Base-by-base conservation (phyloP, 2,113 vertebrate genomes). In the Toxotes chatareus region DNA sequence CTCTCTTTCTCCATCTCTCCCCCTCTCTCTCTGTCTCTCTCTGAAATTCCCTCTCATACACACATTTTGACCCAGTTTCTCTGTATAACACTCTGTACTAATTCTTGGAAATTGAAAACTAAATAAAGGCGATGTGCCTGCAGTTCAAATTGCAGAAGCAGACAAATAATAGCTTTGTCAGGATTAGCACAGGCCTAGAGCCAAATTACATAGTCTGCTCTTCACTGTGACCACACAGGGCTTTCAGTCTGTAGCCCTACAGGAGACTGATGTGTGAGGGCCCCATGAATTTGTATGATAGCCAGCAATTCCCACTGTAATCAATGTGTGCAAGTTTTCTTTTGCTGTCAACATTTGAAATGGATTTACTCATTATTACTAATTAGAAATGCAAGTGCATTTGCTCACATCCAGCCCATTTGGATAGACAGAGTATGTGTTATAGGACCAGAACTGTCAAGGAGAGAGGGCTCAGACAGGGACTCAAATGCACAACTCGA, bases 71-170 rank as follows among this genome's bases (percentile, higher is more conserved):
- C 91, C 89, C 80, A 93, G 67, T 93, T 92, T 89, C 84, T 79
- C 82, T 72, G 70, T 79, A 78, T 76, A 74, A 83, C 19, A 8
- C 84, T 76, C 67, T 73, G 79, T 76, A 46, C 86, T 92, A 87
- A 89, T 92, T 94, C 88, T 88, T 92, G 73, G 90, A 92, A 88
- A 91, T 88, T 86, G 82, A 91, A 88, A 86, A 85, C 76, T 75
- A 82, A 88, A 89, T 89, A 89, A 90, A 74, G 86, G 85, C 84
- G 72, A 80, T 73, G 73, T 76, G 87, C 69, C 79, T 86, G 77
- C 83, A 78, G 86, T 85, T 85, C 36, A 78, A 81, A 90, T 76
- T 27, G 40, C 62, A 72, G 74, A 84, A 89, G 83, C 71, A 82
- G 84, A 89, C 82, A 90, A 92, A 88, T 84, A 86, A 80, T 72